A percentile compares a stretch with the other conserved stretches of the same genome.
These are phyloP conservation scores for Empis stercorea DNA, from an alignment of 2,888 invertebrate genomes.

Conservation along the genomic window DNA sequence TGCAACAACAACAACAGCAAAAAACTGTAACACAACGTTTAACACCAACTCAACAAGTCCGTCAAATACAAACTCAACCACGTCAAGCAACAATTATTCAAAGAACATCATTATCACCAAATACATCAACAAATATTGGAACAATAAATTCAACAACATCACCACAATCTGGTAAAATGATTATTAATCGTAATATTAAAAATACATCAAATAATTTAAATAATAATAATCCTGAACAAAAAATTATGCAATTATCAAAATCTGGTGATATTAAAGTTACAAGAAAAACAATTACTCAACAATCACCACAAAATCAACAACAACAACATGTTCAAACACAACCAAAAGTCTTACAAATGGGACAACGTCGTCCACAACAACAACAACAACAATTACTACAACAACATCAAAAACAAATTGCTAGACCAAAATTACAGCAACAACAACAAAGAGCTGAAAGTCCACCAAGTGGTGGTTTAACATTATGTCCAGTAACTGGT, in stretches of 20 bases:
- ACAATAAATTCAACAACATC: slow-evolving; percentile 16
- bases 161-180: slow-evolving; percentile 24
- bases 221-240: slow-evolving; percentile 31
- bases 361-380: slow-evolving; percentile 15
- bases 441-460: neutral
- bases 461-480: slow-evolving; percentile 17
- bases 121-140: slow-evolving; percentile 9
- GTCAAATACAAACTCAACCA: slow-evolving; percentile 17
- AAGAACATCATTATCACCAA: slow-evolving; percentile 9
- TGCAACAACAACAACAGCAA: slow-evolving; percentile 2
- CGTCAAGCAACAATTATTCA: slow-evolving; percentile 15
- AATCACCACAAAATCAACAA: slow-evolving; percentile 13
- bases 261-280: slow-evolving; percentile 39
- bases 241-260: slow-evolving; percentile 39
- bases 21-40: slow-evolving; percentile 1
- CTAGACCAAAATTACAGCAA: slow-evolving; percentile 19
- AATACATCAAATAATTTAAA: neutral
- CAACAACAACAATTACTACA: slow-evolving; percentile 21
- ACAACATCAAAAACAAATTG: slow-evolving; percentile 13
- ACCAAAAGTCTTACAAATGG: too few species aligned
- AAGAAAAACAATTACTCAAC: slow-evolving; percentile 35
- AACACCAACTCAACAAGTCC: slow-evolving; percentile 2
- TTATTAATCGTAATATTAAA: slow-evolving; percentile 21
- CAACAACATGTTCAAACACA: slow-evolving; percentile 16
- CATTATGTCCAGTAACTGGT: slow-evolving; percentile 57